These are phyloP conservation scores for Pissodes strobi DNA, from an alignment of 1,140 invertebrate species.

Conservation along the genomic window DNA sequence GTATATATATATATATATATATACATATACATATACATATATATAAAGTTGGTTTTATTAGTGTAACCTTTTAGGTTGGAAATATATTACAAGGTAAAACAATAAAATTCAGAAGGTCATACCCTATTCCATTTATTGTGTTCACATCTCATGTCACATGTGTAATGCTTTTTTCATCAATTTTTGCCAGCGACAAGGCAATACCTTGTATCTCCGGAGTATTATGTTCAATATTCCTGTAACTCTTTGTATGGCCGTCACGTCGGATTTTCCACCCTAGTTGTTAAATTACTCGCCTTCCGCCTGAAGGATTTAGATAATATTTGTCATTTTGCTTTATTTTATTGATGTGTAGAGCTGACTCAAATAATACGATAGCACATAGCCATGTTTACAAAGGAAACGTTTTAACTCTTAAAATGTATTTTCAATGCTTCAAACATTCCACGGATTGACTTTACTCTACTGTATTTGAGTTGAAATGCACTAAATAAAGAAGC, in stretches of 20 bases:
- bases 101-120: too few species aligned
- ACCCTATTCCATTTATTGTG: slow-evolving; percentile 14
- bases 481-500: too few species aligned
- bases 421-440: background rate
- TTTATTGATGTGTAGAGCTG: slow-evolving; percentile 19
- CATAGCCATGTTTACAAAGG: slow-evolving; percentile 5
- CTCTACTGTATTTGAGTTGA: too few species aligned
- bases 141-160: slow-evolving; percentile 11
- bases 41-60: too few species aligned
- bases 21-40: too few species aligned
- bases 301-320: too few species aligned
- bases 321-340: slow-evolving; percentile 29
- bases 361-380: background rate
- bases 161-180: slow-evolving; percentile 21
- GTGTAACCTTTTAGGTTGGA: too few species aligned
- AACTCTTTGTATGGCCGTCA: slow-evolving; percentile 15
- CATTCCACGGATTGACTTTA: background rate
- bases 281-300: slow-evolving; percentile 28
- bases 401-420: slow-evolving; percentile 6
- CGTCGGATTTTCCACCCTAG: slow-evolving; percentile 23
- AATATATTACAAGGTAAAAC: too few species aligned
- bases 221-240: slow-evolving; percentile 25
- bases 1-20: too few species aligned
- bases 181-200: slow-evolving; percentile 16
- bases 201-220: slow-evolving; percentile 13